Conservation (phyloP, 1,140 invertebrate genomes). For the Brachionus paranguensis region DNA sequence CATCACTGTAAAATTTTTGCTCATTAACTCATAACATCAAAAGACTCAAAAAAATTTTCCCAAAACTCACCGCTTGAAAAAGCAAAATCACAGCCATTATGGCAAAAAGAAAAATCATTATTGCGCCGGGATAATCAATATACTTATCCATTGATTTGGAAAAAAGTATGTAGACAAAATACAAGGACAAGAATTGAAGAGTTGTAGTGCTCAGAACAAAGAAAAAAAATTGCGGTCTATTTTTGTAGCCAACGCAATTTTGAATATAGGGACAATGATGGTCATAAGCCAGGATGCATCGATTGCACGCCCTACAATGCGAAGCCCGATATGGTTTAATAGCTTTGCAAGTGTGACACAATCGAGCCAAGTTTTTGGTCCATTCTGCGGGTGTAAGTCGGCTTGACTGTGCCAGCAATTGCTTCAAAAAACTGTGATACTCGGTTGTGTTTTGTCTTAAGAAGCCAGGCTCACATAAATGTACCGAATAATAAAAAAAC, state of each 20-base stretch:
- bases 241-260: constrained; percentile 54
- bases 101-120: neutral
- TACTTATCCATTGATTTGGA: neutral
- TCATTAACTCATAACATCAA: too few species aligned
- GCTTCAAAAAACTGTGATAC: constrained; percentile 76
- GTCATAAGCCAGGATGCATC: constrained; percentile 53
- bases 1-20: too few species aligned
- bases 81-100: neutral
- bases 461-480: constrained; percentile 78
- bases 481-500: constrained; percentile 81
- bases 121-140: neutral
- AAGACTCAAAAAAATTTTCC: too few species aligned
- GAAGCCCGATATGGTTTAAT: constrained; percentile 58
- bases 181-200: neutral
- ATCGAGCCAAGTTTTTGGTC: constrained; percentile 75
- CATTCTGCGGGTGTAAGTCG: constrained; percentile 59
- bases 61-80: neutral
- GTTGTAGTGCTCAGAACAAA: constrained; percentile 46
- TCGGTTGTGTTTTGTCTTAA: constrained; percentile 78
- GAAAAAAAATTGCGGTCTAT: constrained; percentile 52
- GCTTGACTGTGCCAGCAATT: neutral
- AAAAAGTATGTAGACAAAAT: neutral
- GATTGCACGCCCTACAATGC: constrained; percentile 54
- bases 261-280: constrained; percentile 57
- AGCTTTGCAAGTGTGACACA: constrained; percentile 83